Base-by-base conservation (phyloP, 2,888 invertebrate genomes). In the Craniophora ligustri region DNA sequence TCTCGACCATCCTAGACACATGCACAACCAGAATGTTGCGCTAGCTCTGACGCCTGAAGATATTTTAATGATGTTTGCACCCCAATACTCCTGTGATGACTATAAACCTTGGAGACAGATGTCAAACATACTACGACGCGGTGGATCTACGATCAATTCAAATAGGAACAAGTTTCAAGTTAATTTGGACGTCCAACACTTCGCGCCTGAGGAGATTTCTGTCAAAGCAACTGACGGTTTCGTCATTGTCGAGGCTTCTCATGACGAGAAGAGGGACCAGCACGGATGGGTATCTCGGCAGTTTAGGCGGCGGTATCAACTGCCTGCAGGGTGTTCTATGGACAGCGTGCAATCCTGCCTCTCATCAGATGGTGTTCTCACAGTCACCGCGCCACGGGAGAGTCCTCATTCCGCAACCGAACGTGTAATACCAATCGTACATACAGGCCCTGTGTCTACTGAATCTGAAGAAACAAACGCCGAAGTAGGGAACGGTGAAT, bases 111-210 rank as follows among this genome's bases (percentile, higher is more conserved):
- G 61, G 64, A 66, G 56, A 81, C 53, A 67, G 39, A 67, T 87
- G 38, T 60, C 74, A 4, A 36, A 76, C 78, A 19, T 67, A 80
- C 15, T 87, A 79, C 63, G 80, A 73, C 92, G 90, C 67, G 84
- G 89, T 39, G 89, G 84, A 0, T 90, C 89, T 1, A 89, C 86
- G 16, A 88, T 95, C 32, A 86, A 89, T 15, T 77, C 89, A 3
- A 94, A 95, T 73, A 94, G 94, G 39, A 94, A 95, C 60, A 95
- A 95, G 58, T 96, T 95, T 75, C 95, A 95, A 75, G 94, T 96
- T 2, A 94, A 94, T 71, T 86, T 97, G 74, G 96, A 97, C 75
- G 96, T 97, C 4, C 95, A 95, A 61, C 95, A 96, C 63, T 97
- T 96, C 75, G 87, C 94, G 1, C 97, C 97, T 0, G 94, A 95